Evolutionary conservation across 2,113 vertebrate genomes (phyloP).

Genomic region (Protomyctophum bolini): DNA sequence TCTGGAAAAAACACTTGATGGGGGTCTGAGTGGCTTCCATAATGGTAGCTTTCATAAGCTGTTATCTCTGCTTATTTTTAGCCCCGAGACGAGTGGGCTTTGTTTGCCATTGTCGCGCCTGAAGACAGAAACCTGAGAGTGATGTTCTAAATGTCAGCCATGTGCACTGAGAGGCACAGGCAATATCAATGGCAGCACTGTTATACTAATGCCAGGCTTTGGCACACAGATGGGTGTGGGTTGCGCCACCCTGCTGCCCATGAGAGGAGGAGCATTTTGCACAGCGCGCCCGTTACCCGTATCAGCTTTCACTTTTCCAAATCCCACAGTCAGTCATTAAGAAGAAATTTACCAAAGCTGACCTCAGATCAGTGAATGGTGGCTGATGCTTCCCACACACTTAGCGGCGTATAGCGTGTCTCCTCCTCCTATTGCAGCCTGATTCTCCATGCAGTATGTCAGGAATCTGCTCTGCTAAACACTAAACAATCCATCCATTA

Average conservation of each 20-base stretch:
- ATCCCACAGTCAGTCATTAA: slow-evolving; percentile 34
- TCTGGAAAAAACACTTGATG: slow-evolving; percentile 50
- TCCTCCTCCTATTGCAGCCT: slow-evolving; percentile 32
- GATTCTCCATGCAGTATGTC: slow-evolving; percentile 48
- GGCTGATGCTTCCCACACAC: slow-evolving; percentile 13
- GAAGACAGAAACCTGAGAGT: slow-evolving; percentile 66
- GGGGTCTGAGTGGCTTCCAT: slow-evolving; percentile 56
- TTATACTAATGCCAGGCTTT: slow-evolving; percentile 60
- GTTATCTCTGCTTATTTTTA: slow-evolving; percentile 69
- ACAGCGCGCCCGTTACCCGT: slow-evolving; percentile 34
- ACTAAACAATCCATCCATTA: slow-evolving; percentile 57
- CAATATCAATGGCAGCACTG: slow-evolving; percentile 60
- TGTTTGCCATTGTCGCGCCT: slow-evolving; percentile 31
- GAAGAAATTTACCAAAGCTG: slow-evolving; percentile 21
- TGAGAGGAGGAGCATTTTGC: slow-evolving; percentile 41
- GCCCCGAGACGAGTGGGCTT: slow-evolving; percentile 48
- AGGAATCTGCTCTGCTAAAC: slow-evolving; percentile 51
- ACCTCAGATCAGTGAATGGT: slow-evolving; percentile 44
- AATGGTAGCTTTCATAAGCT: slow-evolving; percentile 50
- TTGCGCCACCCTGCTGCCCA: slow-evolving; percentile 42
- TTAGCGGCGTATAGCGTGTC: slow-evolving; percentile 29
- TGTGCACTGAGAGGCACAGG: slow-evolving; percentile 60
- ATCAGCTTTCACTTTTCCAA: slow-evolving; percentile 34
- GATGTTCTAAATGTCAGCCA: slow-evolving; percentile 70
- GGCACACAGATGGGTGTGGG: slow-evolving; percentile 35